A percentile compares a stretch with the other conserved stretches of the same genome.
Evolutionary conservation across 2,797 vertebrate species (phyloP).

Genomic region (Argyrosomus regius): DNA sequence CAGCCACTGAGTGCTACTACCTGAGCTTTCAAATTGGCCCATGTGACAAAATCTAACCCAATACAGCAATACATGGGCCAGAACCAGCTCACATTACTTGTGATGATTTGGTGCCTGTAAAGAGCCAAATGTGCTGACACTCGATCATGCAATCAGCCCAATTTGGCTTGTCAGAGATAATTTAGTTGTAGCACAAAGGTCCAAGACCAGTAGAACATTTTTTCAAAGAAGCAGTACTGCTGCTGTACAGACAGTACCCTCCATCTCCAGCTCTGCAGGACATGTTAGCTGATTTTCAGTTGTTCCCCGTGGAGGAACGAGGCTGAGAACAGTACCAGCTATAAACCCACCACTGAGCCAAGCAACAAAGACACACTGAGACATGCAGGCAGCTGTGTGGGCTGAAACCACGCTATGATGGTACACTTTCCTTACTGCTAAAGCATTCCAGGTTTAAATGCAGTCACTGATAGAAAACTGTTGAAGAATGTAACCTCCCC

Average conservation of each 20-base stretch:
- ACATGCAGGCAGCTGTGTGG: conserved; percentile 60
- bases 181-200: too few species aligned
- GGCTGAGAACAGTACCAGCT: conserved; percentile 42
- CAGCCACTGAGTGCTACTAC: too few species aligned
- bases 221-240: too few species aligned
- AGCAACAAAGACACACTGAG: conserved; percentile 27
- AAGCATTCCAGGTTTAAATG: conserved; percentile 11
- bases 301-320: conserved; percentile 51
- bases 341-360: conserved; percentile 44
- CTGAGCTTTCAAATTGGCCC: too few species aligned
- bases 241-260: background rate
- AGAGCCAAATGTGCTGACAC: too few species aligned
- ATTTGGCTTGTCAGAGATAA: too few species aligned
- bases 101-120: too few species aligned
- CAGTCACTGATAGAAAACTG: background rate
- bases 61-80: too few species aligned
- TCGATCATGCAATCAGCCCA: too few species aligned
- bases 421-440: background rate
- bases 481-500: background rate
- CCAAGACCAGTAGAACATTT: too few species aligned
- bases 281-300: conserved; percentile 23
- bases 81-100: too few species aligned
- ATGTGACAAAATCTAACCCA: too few species aligned
- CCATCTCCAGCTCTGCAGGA: conserved; percentile 36
- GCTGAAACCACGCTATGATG: conserved; percentile 27